Base-by-base conservation (phyloP, 2,797 vertebrate genomes). In the Epinephelus malabaricus region DNA sequence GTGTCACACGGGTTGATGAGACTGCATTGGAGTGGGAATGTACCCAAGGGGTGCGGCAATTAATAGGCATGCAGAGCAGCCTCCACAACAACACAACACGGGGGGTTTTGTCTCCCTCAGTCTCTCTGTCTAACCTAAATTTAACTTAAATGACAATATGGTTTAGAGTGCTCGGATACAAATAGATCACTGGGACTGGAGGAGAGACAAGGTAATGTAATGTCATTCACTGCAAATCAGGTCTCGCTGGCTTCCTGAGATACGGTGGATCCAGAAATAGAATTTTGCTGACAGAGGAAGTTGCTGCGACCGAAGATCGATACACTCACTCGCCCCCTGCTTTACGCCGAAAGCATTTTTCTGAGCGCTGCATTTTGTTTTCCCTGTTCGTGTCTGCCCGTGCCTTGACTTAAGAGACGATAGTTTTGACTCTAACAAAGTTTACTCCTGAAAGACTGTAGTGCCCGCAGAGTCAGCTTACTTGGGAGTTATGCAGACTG, bases 221-320 rank as follows among this genome's bases (percentile, higher is more conserved):
- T 89, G 92, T 86, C 89, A 90, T 81, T 89, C 87, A 79, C 84
- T 23, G 7, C 83, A 89, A 91, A 93, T 92, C 91, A 89, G 85
- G 78, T 89, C 83, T 90, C 8, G 60, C 79, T 88, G 93, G 88
- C 92, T 93, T 93, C 87, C 92, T 90, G 87, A 88, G 79, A 87
- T 87, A 92, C 50, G 67, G n/a, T 67, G 61, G 71, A 78, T 87
- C 92, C 91, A 92, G 86, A 94, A 95, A 95, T 95, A 95, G 92
- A 92, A 89, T 83, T 93, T 88, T 95, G 95, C 95, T 95, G 95
- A 95, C 94, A 88, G 90, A 89, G 92, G 89, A 93, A 92, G 93
- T 92, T 92, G 91, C 93, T 92, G 90, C 76, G 64, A 91, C 91
- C 82, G 88, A 86, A 88, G 90, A 95, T 95, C 95, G 74, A 96